These are phyloP conservation scores for Rhynchomys soricoides DNA, from an alignment of 2,113 vertebrate genomes.

Conservation along the genomic window DNA sequence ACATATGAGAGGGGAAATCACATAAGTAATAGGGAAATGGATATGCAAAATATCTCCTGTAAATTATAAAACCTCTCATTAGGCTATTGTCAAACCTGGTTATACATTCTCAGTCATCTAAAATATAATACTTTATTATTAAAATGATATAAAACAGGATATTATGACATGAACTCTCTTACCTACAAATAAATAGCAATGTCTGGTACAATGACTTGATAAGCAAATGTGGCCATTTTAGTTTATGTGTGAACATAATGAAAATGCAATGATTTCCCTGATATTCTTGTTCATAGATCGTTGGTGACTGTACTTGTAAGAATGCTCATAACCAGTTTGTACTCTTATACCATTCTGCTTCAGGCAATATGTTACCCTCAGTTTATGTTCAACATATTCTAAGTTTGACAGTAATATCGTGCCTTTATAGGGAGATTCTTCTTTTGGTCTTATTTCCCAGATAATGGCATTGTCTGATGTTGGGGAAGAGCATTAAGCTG, in stretches of 20 bases:
- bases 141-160: slow-evolving; percentile 5
- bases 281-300: neutral
- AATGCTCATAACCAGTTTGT: neutral
- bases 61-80: neutral
- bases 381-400: neutral
- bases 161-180: neutral
- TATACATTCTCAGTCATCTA: neutral
- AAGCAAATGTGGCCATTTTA: neutral
- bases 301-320: neutral
- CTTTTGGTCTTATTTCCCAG: neutral
- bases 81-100: neutral
- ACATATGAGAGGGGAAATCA: neutral
- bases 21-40: neutral
- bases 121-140: neutral
- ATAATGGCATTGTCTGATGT: neutral
- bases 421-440: neutral
- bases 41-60: neutral
- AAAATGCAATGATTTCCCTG: neutral
- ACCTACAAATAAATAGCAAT: neutral
- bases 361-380: fast-evolving
- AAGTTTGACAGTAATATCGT: neutral
- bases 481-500: neutral
- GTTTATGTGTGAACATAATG: neutral
- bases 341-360: fast-evolving
- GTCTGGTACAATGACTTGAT: neutral